Conservation (phyloP, 2,797 vertebrate species). For the Peromyscus eremicus region DNA sequence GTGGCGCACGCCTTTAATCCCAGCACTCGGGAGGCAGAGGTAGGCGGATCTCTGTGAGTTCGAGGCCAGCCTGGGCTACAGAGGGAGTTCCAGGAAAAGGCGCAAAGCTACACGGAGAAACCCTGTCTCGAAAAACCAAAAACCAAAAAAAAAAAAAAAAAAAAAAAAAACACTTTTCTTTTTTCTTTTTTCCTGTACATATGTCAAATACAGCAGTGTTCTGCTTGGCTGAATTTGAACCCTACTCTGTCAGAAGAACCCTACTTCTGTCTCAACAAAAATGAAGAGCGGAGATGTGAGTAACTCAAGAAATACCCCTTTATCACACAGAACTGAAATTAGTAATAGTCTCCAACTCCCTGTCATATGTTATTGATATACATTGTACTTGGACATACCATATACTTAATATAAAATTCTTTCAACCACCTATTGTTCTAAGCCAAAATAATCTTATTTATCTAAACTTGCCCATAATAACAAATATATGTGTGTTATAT, state of each 20-base stretch:
- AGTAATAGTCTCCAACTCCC: not conserved
- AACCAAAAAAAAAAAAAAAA: too few relatives aligned
- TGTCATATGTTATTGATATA: not conserved
- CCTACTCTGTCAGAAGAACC: not conserved
- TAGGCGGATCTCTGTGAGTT: too few relatives aligned
- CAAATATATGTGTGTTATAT: not conserved
- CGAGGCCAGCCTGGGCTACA: too few relatives aligned
- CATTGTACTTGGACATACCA: not conserved
- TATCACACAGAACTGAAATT: not conserved
- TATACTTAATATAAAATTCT: not conserved
- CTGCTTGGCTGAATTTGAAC: slow-evolving; percentile 10
- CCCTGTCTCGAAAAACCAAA: too few relatives aligned
- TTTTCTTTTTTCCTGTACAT: slow-evolving; percentile 17
- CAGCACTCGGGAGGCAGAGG: too few relatives aligned
- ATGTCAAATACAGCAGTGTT: slow-evolving; percentile 26
- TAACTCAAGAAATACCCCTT: slow-evolving; percentile 4
- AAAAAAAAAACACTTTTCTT: too few relatives aligned
- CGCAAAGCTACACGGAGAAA: too few relatives aligned
- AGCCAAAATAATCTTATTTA: not conserved
- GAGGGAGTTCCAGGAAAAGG: too few relatives aligned
- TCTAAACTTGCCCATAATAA: slow-evolving; percentile 5
- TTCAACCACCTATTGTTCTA: not conserved
- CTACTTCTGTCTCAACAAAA: not conserved
- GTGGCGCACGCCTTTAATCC: too few relatives aligned
- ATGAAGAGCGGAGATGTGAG: not conserved